phyloP scores from a whole-genome alignment of 2,113 vertebrate genomes.

The Galbula dea region DNA sequence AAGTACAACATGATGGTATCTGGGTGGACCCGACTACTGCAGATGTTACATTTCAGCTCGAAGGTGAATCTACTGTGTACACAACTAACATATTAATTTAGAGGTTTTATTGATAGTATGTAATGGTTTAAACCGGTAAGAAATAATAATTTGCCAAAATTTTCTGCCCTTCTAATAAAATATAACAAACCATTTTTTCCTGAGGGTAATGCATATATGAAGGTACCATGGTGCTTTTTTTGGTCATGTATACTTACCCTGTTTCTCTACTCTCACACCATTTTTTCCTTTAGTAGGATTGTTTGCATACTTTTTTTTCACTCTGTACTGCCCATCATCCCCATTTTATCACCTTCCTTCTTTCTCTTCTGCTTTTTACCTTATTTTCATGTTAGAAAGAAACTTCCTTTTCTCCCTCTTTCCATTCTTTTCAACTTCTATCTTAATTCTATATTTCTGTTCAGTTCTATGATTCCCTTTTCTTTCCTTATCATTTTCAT shows the following conservation, averaged over 20 bases:
- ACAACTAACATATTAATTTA: not conserved
- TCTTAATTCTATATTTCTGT: not conserved
- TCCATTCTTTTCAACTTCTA: not conserved
- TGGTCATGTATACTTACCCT: too few species aligned
- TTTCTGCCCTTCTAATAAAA: not conserved
- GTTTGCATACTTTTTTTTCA: not conserved
- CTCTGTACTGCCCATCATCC: not conserved
- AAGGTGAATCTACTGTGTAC: not conserved
- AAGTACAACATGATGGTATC: not conserved
- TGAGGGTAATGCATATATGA: not conserved
- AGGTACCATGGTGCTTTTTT: not conserved
- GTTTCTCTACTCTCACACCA: not conserved
- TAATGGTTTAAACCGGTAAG: not conserved
- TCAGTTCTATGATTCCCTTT: slow-evolving; percentile 11
- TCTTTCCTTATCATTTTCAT: slow-evolving; percentile 21
- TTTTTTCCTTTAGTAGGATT: not conserved
- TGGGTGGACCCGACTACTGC: not conserved
- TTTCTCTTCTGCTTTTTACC: not conserved
- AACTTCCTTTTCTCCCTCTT: not conserved
- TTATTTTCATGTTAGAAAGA: not conserved
- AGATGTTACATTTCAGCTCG: not conserved
- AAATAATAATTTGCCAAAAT: not conserved
- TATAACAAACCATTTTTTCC: not conserved
- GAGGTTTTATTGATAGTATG: not conserved
- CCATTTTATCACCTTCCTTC: not conserved